Percentiles rank a stretch among this genome's conserved stretches.
Conservation (phyloP, 2,797 vertebrate species). For the Chaunax sp. region DNA sequence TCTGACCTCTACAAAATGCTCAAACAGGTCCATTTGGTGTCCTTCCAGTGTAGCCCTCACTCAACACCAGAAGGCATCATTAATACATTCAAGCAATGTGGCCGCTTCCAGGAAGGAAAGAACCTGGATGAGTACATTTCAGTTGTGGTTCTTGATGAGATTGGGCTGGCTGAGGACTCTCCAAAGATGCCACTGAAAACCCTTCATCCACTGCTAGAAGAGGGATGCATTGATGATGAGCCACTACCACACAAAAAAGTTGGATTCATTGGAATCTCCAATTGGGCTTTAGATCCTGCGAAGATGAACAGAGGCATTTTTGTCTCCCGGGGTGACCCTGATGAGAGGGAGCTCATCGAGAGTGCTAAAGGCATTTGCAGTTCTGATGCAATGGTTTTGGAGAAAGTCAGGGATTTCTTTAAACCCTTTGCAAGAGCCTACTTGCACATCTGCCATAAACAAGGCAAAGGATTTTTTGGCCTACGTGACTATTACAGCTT, state of each 20-base stretch:
- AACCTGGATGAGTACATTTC: slow-evolving; percentile 93
- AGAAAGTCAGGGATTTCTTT: slow-evolving; percentile 88
- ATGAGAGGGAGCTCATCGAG: slow-evolving; percentile 86
- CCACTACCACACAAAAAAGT: slow-evolving; percentile 94
- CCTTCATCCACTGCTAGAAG: slow-evolving; percentile 94
- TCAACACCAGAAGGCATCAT: slow-evolving; percentile 98
- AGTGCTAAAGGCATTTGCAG: slow-evolving; percentile 93
- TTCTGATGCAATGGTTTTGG: slow-evolving; percentile 85
- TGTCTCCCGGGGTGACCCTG: slow-evolving; percentile 92
- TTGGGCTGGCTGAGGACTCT: slow-evolving; percentile 96
- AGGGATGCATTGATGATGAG: slow-evolving; percentile 95
- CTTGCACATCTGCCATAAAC: slow-evolving; percentile 80
- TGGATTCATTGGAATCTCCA: slow-evolving; percentile 97
- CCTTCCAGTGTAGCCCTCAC: slow-evolving; percentile 98
- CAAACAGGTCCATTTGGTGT: slow-evolving; percentile 95
- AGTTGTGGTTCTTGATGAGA: slow-evolving; percentile 96
- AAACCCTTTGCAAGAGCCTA: slow-evolving; percentile 89
- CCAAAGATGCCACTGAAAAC: slow-evolving; percentile 97
- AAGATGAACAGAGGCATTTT: slow-evolving; percentile 99
- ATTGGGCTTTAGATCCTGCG: slow-evolving; percentile 98
- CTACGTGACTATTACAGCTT: slow-evolving; percentile 97
- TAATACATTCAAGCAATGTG: slow-evolving; percentile 94
- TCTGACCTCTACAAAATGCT: slow-evolving; percentile 89
- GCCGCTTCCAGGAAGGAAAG: slow-evolving; percentile 95
- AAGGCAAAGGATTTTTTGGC: slow-evolving; percentile 95